phyloP scores from a whole-genome alignment of 2,113 vertebrate species.

The Cololabis saira region DNA sequence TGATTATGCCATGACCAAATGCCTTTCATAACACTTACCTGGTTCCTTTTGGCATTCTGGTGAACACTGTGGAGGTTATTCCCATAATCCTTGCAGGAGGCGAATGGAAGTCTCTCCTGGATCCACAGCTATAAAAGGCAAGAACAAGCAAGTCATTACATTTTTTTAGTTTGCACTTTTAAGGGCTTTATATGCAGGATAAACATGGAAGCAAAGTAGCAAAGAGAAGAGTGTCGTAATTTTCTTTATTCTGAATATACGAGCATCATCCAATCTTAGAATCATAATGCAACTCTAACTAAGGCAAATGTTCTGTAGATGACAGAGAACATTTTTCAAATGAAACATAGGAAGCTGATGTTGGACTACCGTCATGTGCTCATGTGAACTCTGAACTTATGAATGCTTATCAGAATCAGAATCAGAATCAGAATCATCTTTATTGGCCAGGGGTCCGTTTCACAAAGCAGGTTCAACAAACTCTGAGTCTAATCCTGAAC shows the following conservation, averaged over 20 bases:
- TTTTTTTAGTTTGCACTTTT: constrained; percentile 2
- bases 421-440: too few species aligned
- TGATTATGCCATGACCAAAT: neutral
- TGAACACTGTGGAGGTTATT: constrained; percentile 90
- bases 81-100: constrained; percentile 90
- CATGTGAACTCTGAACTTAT: too few species aligned
- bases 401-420: too few species aligned
- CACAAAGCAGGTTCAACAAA: too few species aligned
- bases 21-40: constrained; percentile 74
- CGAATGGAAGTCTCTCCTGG: constrained; percentile 88
- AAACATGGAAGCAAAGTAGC: neutral
- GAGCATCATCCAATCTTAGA: neutral
- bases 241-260: neutral
- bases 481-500: too few species aligned
- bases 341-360: neutral
- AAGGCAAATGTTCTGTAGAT: too few species aligned
- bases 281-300: too few species aligned
- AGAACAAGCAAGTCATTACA: constrained; percentile 21
- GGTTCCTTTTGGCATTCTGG: constrained; percentile 91
- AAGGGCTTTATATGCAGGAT: neutral
- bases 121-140: constrained; percentile 87
- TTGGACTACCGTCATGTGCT: too few species aligned
- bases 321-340: neutral
- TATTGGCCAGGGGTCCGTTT: too few species aligned
- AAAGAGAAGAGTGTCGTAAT: neutral